These are phyloP conservation scores for Cercopithecus mona DNA, from an alignment of 2,113 vertebrate genomes.

Conservation along the genomic window DNA sequence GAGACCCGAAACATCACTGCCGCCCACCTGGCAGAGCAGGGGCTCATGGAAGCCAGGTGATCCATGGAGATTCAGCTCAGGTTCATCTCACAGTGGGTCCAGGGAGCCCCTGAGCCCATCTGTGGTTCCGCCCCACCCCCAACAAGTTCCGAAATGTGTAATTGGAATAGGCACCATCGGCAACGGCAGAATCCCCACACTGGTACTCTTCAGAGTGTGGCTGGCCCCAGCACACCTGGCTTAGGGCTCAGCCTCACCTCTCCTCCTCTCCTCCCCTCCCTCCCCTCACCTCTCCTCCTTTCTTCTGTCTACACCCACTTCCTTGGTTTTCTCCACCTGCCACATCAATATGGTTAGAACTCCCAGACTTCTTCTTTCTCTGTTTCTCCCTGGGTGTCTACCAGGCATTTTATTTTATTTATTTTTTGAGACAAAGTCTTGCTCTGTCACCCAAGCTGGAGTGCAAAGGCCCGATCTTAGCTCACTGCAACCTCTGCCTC, in stretches of 20 bases:
- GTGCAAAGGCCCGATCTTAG: too few species aligned
- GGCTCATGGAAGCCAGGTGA: background rate
- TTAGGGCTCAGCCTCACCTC: too few species aligned
- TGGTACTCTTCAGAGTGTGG: background rate
- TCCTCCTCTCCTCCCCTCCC: background rate
- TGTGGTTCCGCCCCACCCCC: too few species aligned
- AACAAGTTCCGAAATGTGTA: background rate
- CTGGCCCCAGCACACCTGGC: background rate
- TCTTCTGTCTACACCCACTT: background rate
- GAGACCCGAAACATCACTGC: background rate
- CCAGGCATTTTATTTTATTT: too few species aligned
- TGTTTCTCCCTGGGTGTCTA: background rate
- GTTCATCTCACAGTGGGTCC: background rate
- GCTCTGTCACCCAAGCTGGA: too few species aligned
- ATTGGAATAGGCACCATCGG: background rate
- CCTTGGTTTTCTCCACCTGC: background rate
- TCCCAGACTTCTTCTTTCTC: background rate
- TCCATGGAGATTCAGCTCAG: background rate
- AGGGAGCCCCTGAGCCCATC: background rate
- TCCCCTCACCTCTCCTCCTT: background rate
- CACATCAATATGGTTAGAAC: rapidly evolving
- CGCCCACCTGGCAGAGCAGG: background rate
- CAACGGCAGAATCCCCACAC: rapidly evolving
- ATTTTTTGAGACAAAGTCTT: too few species aligned
- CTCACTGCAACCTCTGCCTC: too few species aligned